Evolutionary conservation across 2,797 vertebrate species (phyloP).

Genomic region (Melanotaenia trifasciata): DNA sequence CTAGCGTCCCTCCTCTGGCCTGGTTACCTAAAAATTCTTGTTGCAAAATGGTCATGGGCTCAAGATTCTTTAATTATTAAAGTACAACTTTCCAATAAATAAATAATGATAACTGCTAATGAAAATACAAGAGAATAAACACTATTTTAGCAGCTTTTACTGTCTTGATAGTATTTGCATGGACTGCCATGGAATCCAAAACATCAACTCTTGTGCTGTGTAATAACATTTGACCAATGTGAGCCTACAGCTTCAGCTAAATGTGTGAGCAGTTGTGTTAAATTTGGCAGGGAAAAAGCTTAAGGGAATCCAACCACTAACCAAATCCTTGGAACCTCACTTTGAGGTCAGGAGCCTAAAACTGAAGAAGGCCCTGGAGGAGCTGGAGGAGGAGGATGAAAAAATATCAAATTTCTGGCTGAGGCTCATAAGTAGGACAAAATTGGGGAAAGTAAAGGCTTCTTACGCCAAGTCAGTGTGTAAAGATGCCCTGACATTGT

Average conservation of each 20-base stretch:
- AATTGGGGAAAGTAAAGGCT: not conserved
- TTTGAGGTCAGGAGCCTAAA: slow-evolving; percentile 2
- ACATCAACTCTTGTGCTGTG: not conserved
- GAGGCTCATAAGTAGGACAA: not conserved
- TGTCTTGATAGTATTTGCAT: not conserved
- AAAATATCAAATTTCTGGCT: not conserved
- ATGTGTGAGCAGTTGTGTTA: not conserved
- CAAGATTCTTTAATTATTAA: not conserved
- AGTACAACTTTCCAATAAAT: not conserved
- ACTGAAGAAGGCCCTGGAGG: slow-evolving; percentile 1
- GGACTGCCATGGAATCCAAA: not conserved
- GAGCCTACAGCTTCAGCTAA: not conserved
- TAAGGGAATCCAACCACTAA: not conserved
- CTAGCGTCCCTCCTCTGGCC: not conserved
- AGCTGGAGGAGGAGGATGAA: not conserved
- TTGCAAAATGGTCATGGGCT: not conserved
- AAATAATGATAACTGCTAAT: not conserved
- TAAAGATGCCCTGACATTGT: not conserved
- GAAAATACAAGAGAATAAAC: not conserved
- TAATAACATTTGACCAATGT: not conserved
- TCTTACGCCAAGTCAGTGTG: not conserved
- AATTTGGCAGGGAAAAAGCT: slow-evolving; percentile 1
- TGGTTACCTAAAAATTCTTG: not conserved
- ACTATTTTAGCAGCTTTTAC: not conserved
- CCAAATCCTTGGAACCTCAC: not conserved